These are phyloP conservation scores for Alectura lathami DNA, from an alignment of 2,113 vertebrate species.

Conservation along the genomic window DNA sequence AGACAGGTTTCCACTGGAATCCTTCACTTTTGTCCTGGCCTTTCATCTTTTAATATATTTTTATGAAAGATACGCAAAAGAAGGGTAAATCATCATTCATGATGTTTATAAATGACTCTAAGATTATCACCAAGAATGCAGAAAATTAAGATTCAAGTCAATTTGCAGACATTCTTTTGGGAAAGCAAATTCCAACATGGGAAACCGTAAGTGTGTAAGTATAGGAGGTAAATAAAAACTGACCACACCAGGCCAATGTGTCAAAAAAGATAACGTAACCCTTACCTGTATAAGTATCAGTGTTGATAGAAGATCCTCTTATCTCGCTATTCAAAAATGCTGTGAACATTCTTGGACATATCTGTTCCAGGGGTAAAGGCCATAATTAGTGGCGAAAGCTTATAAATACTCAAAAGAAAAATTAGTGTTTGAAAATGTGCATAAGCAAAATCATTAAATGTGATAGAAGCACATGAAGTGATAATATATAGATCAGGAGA, in stretches of 20 bases:
- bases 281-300: not conserved
- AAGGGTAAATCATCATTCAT: not conserved
- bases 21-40: not conserved
- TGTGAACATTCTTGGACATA: not conserved
- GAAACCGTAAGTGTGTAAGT: not conserved
- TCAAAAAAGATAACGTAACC: not conserved
- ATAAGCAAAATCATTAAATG: not conserved
- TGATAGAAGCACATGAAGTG: not conserved
- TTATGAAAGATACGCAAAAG: not conserved
- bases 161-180: not conserved
- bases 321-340: not conserved
- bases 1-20: not conserved
- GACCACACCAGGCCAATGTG: not conserved
- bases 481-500: not conserved
- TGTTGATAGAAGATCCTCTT: not conserved
- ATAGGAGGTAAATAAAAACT: not conserved
- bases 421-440: not conserved
- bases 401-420: not conserved
- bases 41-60: not conserved
- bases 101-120: not conserved
- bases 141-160: not conserved
- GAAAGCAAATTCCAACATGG: not conserved
- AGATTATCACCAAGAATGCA: not conserved
- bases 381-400: not conserved
- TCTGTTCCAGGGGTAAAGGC: not conserved